A percentile compares a stretch with the other conserved stretches of the same genome.
Evolutionary conservation across 2,113 vertebrate genomes (phyloP).

Genomic region (Zapus hudsonius): DNA sequence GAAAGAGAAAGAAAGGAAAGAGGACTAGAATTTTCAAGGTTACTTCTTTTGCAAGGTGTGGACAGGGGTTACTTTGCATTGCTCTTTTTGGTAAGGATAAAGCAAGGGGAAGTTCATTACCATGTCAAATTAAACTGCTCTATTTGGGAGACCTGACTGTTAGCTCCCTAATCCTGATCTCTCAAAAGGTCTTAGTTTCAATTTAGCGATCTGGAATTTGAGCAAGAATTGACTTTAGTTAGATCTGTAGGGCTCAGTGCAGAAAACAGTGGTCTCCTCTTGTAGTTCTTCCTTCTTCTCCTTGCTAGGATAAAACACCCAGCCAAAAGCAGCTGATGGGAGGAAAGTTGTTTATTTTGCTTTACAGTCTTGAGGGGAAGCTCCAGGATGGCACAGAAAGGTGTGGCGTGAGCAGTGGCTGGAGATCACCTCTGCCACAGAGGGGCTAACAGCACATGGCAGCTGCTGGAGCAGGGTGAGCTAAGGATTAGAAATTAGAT

Average conservation of each 20-base stretch:
- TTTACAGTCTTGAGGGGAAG: too few relatives aligned
- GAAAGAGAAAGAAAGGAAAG: not conserved
- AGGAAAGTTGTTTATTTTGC: too few relatives aligned
- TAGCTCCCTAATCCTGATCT: not conserved
- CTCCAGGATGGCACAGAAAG: too few relatives aligned
- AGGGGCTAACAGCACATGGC: too few relatives aligned
- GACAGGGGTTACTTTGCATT: not conserved
- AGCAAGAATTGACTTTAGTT: not conserved
- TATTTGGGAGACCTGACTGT: not conserved
- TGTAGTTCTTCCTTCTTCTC: too few relatives aligned
- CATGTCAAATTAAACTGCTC: not conserved
- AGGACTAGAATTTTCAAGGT: not conserved
- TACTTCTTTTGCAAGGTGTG: not conserved
- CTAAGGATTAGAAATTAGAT: too few relatives aligned
- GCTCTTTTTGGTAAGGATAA: not conserved
- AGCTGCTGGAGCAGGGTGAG: too few relatives aligned
- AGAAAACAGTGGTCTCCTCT: not conserved
- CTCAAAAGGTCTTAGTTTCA: not conserved
- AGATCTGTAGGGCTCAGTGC: not conserved
- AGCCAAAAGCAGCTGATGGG: too few relatives aligned
- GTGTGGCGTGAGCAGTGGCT: too few relatives aligned
- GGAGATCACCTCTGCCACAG: too few relatives aligned
- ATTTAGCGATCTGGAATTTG: not conserved
- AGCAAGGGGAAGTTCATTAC: not conserved
- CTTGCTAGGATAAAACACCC: not conserved